These are phyloP conservation scores for Gastracanthus pulcherrimus DNA, from an alignment of 2,888 invertebrate species.

Conservation along the genomic window DNA sequence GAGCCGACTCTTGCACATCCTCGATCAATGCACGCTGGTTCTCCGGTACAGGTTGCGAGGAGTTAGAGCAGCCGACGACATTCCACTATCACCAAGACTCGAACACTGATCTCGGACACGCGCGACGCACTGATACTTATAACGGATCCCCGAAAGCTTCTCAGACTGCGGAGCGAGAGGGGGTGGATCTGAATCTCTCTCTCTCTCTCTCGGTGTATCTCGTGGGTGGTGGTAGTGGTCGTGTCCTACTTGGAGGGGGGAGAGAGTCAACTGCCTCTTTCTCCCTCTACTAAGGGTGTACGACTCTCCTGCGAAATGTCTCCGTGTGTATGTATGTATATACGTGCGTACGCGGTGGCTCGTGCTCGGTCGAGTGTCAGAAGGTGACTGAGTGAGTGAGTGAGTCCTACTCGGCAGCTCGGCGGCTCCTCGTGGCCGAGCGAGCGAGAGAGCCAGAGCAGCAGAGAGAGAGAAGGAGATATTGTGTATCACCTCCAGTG, in stretches of 20 bases:
- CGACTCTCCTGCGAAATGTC: neutral
- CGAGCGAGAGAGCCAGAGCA: slow-evolving; percentile 3
- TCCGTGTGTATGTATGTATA: neutral
- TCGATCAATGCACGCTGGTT: neutral
- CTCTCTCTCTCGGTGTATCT: neutral
- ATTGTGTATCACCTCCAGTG: slow-evolving; percentile 69
- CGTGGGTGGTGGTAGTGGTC: neutral
- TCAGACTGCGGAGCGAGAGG: slow-evolving; percentile 3
- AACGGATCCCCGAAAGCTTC: slow-evolving; percentile 53
- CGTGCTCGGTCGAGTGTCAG: slow-evolving; percentile 73
- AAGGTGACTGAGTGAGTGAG: slow-evolving; percentile 71
- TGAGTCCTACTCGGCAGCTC: slow-evolving; percentile 48
- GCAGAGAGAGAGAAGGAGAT: slow-evolving; percentile 26
- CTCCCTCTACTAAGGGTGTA: slow-evolving; percentile 20
- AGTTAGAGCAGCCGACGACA: neutral
- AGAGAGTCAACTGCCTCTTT: slow-evolving; percentile 18
- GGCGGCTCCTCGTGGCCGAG: slow-evolving; percentile 53
- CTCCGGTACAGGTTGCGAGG: slow-evolving; percentile 5
- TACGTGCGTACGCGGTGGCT: slow-evolving; percentile 39
- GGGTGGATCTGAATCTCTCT: slow-evolving; percentile 33
- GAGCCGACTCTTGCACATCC: too few species aligned
- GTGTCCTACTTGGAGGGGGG: slow-evolving; percentile 32
- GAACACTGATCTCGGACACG: slow-evolving; percentile 73
- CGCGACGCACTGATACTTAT: slow-evolving; percentile 75
- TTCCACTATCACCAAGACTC: slow-evolving; percentile 72